These are phyloP conservation scores for Laterallus jamaicensis DNA, from an alignment of 2,113 vertebrate genomes.

Conservation along the genomic window DNA sequence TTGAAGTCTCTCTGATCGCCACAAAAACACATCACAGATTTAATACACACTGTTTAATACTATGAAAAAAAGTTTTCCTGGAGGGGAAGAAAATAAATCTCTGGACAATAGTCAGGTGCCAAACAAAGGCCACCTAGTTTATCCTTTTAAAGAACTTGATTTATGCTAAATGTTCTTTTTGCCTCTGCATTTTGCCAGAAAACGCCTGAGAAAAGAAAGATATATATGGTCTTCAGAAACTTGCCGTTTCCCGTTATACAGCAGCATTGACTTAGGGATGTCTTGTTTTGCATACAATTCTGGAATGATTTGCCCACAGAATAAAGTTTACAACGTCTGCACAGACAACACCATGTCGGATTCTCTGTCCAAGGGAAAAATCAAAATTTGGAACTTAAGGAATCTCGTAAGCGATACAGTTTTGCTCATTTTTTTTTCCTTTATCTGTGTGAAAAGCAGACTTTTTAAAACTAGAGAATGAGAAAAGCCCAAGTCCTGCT, in stretches of 20 bases:
- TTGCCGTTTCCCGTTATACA: neutral
- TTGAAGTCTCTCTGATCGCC: neutral
- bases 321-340: neutral
- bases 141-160: neutral
- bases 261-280: neutral
- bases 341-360: rapidly evolving
- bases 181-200: neutral
- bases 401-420: rapidly evolving
- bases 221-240: neutral
- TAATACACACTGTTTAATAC: neutral
- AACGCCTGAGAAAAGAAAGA: neutral
- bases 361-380: neutral
- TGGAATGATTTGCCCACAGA: neutral
- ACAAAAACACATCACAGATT: neutral
- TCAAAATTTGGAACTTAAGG: neutral
- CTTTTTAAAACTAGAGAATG: neutral
- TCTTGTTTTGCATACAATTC: neutral
- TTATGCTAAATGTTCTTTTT: neutral
- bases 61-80: neutral
- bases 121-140: neutral
- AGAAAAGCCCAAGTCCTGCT: neutral
- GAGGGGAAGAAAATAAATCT: neutral
- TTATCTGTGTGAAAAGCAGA: neutral
- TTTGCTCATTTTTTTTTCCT: neutral
- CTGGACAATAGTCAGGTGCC: neutral